phyloP scores from a whole-genome alignment of 2,888 invertebrate species.

The Zele albiditarsus region DNA sequence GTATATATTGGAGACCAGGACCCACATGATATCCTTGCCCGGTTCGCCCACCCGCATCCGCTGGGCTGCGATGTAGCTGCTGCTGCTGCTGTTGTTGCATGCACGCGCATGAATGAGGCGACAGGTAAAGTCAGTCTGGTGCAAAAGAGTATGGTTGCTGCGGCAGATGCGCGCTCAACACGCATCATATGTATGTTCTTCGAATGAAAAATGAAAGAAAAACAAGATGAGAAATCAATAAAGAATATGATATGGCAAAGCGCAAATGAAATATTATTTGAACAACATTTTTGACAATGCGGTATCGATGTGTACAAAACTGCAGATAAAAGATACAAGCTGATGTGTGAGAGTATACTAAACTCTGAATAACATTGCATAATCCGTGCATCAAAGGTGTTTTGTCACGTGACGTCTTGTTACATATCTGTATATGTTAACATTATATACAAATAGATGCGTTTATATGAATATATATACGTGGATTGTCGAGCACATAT shows the following conservation, averaged over 20 bases:
- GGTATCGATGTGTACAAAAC: no score
- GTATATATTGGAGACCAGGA: not conserved
- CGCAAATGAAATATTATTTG: not conserved
- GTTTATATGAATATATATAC: no score
- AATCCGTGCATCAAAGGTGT: no score
- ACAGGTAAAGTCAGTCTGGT: conserved; percentile 35
- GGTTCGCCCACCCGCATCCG: conserved; percentile 69
- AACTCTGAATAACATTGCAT: no score
- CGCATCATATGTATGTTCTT: not conserved
- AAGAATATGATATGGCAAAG: not conserved
- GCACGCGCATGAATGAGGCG: conserved; percentile 19
- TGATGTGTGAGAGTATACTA: no score
- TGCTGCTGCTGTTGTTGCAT: conserved; percentile 6
- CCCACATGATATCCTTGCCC: conserved; percentile 53
- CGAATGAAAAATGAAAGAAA: not conserved
- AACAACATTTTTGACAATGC: no score
- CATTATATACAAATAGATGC: no score
- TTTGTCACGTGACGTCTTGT: no score
- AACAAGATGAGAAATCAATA: not conserved
- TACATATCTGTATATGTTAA: no score
- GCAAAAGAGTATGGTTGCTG: not conserved
- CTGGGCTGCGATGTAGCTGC: conserved; percentile 45
- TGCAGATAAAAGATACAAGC: no score
- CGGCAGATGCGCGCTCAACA: conserved; percentile 25
- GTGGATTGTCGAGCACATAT: no score